phyloP scores from a whole-genome alignment of 1,140 invertebrate species.

The Diorhabda carinulata region DNA sequence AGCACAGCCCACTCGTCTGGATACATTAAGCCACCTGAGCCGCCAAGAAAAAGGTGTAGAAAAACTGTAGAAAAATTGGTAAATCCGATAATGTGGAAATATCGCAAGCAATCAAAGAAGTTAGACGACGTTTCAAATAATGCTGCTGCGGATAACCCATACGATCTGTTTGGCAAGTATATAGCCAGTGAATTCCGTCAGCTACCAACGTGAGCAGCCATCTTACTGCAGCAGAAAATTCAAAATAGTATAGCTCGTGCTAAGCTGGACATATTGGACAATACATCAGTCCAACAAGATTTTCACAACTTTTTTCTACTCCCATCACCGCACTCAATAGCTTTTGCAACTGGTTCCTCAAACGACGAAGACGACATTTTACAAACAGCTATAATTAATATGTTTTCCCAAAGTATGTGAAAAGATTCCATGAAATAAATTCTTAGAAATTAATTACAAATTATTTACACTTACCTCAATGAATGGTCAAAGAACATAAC shows the following conservation, averaged over 20 bases:
- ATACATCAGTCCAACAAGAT: not conserved
- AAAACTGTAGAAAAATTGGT: slow-evolving; percentile 11
- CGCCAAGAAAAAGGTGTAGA: slow-evolving; percentile 7
- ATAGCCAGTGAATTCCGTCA: slow-evolving; percentile 24
- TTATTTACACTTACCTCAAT: not conserved
- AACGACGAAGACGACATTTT: not conserved
- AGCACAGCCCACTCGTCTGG: slow-evolving; percentile 12
- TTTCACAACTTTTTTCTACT: not conserved
- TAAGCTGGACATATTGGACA: slow-evolving; percentile 9
- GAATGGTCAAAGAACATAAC: not conserved
- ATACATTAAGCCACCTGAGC: slow-evolving; percentile 9
- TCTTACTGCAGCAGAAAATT: slow-evolving; percentile 27
- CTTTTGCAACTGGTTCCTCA: not conserved
- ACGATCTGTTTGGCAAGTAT: slow-evolving; percentile 28
- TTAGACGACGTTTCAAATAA: slow-evolving; percentile 17
- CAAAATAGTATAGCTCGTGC: slow-evolving; percentile 24
- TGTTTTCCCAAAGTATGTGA: not conserved
- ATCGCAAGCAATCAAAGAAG: slow-evolving; percentile 4
- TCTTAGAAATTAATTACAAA: slow-evolving; percentile 11
- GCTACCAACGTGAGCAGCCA: slow-evolving; percentile 22
- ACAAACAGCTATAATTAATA: slow-evolving; percentile 8
- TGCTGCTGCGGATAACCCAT: slow-evolving; percentile 22
- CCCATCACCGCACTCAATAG: not conserved
- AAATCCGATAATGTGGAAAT: slow-evolving; percentile 10
- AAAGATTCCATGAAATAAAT: not conserved